Percentiles rank a stretch among this genome's conserved stretches.
These are phyloP conservation scores for Onchidella celtica DNA, from an alignment of 2,888 invertebrate genomes.

Conservation along the genomic window DNA sequence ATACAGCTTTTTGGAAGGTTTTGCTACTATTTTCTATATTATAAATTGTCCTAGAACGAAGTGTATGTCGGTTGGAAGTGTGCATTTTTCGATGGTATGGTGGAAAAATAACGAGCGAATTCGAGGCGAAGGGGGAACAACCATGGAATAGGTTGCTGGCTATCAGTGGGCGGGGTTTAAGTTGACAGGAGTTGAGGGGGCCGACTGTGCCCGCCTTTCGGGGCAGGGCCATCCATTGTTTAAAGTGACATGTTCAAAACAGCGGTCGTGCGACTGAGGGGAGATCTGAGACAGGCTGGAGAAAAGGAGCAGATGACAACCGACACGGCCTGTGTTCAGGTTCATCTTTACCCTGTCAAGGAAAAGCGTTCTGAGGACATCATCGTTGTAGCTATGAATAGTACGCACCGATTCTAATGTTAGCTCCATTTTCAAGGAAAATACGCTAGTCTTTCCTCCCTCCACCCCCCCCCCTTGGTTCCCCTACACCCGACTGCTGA, in stretches of 20 bases:
- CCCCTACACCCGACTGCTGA: too few species aligned
- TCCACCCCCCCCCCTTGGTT: not conserved
- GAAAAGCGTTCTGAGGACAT: too few species aligned
- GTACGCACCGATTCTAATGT: too few species aligned
- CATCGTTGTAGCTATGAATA: too few species aligned
- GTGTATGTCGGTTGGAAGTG: too few species aligned
- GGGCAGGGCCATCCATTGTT: not conserved
- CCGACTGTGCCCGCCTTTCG: not conserved
- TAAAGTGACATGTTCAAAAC: not conserved
- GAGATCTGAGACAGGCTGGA: not conserved
- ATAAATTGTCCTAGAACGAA: too few species aligned
- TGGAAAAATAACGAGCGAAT: not conserved
- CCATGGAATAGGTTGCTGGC: not conserved
- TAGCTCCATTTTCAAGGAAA: too few species aligned
- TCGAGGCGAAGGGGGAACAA: not conserved
- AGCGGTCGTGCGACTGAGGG: not conserved
- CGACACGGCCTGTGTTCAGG: too few species aligned
- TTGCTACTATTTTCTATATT: too few species aligned
- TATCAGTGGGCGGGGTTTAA: not conserved
- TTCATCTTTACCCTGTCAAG: too few species aligned
- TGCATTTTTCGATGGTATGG: too few species aligned
- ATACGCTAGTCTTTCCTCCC: slow-evolving; percentile 14
- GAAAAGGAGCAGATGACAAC: not conserved
- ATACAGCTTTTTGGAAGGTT: too few species aligned
- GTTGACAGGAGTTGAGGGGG: slow-evolving; percentile 7